Conservation (phyloP, 2,888 invertebrate species). For the Nymphalis urticae region DNA sequence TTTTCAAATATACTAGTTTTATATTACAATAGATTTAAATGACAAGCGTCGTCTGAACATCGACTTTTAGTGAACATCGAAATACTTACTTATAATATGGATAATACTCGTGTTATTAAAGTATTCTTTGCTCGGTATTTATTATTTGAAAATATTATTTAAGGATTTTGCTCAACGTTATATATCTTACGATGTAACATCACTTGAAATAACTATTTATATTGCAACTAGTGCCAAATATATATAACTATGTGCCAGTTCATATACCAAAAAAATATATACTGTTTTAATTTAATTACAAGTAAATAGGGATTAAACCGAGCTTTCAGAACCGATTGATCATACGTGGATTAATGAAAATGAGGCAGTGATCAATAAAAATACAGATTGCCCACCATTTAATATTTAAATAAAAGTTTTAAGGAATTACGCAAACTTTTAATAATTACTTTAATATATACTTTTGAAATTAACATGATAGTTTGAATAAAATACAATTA, state of each 20-base stretch:
- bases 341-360: too few species aligned
- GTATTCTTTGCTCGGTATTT: conserved; percentile 76
- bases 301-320: conserved; percentile 19
- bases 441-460: too few species aligned
- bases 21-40: neutral
- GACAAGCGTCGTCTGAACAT: conserved; percentile 7
- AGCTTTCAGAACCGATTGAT: conserved; percentile 7
- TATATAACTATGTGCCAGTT: conserved; percentile 52
- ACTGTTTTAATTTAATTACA: conserved; percentile 34
- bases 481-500: too few species aligned
- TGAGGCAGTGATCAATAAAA: too few species aligned
- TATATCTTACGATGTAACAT: conserved; percentile 56
- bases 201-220: conserved; percentile 46
- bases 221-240: conserved; percentile 61
- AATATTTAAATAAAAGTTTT: too few species aligned
- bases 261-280: conserved; percentile 52
- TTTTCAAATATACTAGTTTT: conserved; percentile 3
- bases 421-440: too few species aligned
- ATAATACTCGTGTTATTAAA: conserved; percentile 45
- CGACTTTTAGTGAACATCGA: conserved; percentile 14
- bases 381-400: too few species aligned
- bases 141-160: conserved; percentile 57
- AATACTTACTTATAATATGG: conserved; percentile 4
- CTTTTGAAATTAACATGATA: too few species aligned
- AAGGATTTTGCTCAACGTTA: conserved; percentile 71